These are phyloP conservation scores for Cuculus canorus DNA, from an alignment of 2,797 vertebrate genomes.

Conservation along the genomic window DNA sequence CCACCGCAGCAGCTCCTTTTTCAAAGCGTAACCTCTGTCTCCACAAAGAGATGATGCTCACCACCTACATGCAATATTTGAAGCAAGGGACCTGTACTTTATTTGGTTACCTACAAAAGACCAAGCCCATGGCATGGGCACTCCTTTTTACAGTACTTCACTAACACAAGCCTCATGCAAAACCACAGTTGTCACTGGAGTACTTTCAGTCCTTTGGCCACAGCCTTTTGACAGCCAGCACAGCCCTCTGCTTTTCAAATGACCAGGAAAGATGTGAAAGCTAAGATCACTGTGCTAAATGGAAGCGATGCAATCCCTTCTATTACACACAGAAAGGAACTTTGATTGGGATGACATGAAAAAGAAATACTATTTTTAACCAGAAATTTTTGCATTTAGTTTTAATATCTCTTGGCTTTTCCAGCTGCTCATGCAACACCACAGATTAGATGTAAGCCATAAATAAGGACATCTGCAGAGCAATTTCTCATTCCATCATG, in stretches of 20 bases:
- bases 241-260: background rate
- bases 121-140: background rate
- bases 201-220: background rate
- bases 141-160: fast-evolving
- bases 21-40: background rate
- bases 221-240: background rate
- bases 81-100: background rate
- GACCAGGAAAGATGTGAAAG: background rate
- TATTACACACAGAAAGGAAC: background rate
- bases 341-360: background rate
- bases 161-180: background rate
- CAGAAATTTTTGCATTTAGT: background rate
- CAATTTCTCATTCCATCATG: background rate
- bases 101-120: background rate
- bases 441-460: background rate
- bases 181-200: background rate
- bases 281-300: background rate
- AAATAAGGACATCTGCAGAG: background rate
- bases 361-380: background rate
- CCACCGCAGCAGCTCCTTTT: background rate
- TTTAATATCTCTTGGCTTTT: background rate
- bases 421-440: background rate
- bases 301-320: background rate
- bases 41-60: background rate
- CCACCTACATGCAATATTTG: background rate